Evolutionary conservation across 2,797 vertebrate species (phyloP), one percentile per base, ranked within the genome.

Genomic region (Cheirogaleus major): DNA sequence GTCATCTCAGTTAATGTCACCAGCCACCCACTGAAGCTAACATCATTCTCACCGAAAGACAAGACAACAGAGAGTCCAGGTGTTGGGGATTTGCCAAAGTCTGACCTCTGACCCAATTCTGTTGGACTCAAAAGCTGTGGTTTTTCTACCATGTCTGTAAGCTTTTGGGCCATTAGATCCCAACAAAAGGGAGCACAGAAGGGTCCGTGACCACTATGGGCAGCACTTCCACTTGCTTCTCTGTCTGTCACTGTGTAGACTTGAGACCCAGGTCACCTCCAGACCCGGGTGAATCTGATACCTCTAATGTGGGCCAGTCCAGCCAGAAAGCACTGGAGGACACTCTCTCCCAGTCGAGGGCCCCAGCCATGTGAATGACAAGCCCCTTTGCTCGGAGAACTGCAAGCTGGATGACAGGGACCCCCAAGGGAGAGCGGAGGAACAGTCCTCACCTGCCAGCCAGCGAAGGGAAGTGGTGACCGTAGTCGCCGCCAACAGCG

Each of bases 201-300:
- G 52, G 17, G n/a, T 13, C 25, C 3, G 0, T 0, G 0, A n/a
- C 43, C 12, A 5, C 38, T 18, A 0, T 1, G 1, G 65, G 38
- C 41, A 15, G 7, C 18, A 23, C 22, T 32, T 1, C 18, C 0
- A 1, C 50, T n/a, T 5, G 48, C 11, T 45, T 48, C 52, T 65
- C 61, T 25, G 5, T 43, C 1, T 11, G 5, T 35, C 0, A 0
- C 63, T 11, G 8, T 3, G 25, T 17, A 48, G 67, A 55, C 38
- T 50, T 85, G 52, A 48, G 72, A 69, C 43, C 23, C 4, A 7
- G 67, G 67, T 32, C 59, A 10, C 30, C 38, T 72, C 69, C 6
- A 2, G 27, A 43, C 9, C 48, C 0, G 30, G 30, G 12, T 32
- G 78, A 73, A 32, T 76, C 67, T 32, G 7, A 22, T 4, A 13